phyloP scores from a whole-genome alignment of 2,113 vertebrate genomes.

The Dipodomys merriami region DNA sequence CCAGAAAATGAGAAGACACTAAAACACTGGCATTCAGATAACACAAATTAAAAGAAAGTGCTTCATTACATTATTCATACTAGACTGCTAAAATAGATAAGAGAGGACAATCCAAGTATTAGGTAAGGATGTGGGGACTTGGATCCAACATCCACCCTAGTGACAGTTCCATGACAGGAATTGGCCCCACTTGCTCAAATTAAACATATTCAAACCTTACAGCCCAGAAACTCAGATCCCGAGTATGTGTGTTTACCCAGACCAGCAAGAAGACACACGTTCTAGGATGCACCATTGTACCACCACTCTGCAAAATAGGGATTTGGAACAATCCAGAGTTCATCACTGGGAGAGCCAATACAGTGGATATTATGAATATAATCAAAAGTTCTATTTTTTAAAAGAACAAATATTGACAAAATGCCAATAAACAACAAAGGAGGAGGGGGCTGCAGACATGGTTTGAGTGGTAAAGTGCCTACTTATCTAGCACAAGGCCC shows the following conservation, averaged over 20 bases:
- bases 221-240: not conserved
- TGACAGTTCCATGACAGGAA: not conserved
- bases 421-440: not conserved
- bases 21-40: not conserved
- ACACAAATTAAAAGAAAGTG: not conserved
- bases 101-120: not conserved
- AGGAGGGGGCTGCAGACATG: too few relatives aligned
- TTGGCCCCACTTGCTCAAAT: not conserved
- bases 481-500: too few relatives aligned
- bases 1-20: not conserved
- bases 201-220: not conserved
- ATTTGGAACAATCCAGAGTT: not conserved
- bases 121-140: too few relatives aligned
- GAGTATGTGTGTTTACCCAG: too few relatives aligned
- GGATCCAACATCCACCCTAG: not conserved
- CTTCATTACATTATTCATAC: not conserved
- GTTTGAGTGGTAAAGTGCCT: too few relatives aligned
- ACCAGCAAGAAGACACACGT: not conserved
- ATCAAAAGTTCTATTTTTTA: not conserved
- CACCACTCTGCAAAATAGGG: not conserved
- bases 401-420: constrained; percentile 10
- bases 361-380: not conserved
- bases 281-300: not conserved
- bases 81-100: not conserved
- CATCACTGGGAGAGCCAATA: not conserved